phyloP scores from a whole-genome alignment of 2,888 invertebrate species.

The Tuta absoluta region DNA sequence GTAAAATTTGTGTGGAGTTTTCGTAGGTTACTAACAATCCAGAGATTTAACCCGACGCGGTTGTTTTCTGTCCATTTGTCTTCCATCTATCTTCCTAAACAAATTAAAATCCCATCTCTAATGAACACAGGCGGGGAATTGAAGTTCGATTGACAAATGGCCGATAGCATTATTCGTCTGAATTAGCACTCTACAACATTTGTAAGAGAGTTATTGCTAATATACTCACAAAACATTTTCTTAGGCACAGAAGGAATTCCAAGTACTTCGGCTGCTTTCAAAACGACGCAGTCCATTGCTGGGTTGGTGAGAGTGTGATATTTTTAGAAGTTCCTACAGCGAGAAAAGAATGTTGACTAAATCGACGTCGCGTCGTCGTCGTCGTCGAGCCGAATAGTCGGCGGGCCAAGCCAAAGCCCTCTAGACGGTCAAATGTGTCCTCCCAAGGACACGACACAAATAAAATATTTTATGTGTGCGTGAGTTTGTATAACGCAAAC shows the following conservation, averaged over 20 bases:
- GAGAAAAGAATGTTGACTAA: neutral
- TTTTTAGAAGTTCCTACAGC: neutral
- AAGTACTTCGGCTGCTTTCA: neutral
- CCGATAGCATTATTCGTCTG: neutral
- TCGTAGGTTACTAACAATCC: too few relatives aligned
- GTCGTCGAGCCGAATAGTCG: neutral
- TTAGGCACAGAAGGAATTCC: neutral
- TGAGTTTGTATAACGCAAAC: neutral
- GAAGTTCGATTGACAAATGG: too few relatives aligned
- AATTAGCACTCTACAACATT: neutral
- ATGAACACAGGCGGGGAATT: too few relatives aligned
- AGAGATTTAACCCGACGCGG: too few relatives aligned
- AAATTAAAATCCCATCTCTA: too few relatives aligned
- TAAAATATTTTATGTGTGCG: conserved; percentile 4
- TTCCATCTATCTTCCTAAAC: too few relatives aligned
- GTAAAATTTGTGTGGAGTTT: too few relatives aligned
- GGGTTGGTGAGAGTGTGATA: neutral
- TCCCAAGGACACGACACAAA: conserved; percentile 17
- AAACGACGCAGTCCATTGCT: conserved; percentile 3
- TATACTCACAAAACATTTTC: neutral
- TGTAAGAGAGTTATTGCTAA: neutral
- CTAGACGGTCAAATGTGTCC: conserved; percentile 12
- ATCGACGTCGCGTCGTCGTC: neutral
- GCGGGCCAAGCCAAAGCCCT: neutral
- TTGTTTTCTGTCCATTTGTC: too few relatives aligned